These are phyloP conservation scores for Arge pagana DNA, from an alignment of 2,888 invertebrate genomes.

Conservation along the genomic window DNA sequence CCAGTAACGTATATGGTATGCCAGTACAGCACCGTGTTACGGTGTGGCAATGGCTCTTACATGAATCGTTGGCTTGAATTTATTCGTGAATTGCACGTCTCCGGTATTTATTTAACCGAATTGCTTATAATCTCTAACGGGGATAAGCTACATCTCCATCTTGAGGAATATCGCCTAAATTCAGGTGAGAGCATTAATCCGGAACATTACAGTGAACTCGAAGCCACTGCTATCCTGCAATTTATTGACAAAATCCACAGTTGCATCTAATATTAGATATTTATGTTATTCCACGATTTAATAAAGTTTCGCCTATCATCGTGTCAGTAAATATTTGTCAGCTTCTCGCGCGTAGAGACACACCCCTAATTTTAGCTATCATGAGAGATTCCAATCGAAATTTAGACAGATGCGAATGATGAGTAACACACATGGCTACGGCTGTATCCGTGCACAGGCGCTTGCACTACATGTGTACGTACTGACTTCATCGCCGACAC, in stretches of 20 bases:
- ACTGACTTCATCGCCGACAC: slow-evolving; percentile 16
- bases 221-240: slow-evolving; percentile 8
- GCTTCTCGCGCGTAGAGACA: slow-evolving; percentile 1
- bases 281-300: too few relatives aligned
- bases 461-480: slow-evolving; percentile 2
- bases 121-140: background rate
- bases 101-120: slow-evolving; percentile 10
- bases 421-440: slow-evolving; percentile 8
- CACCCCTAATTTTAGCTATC: slow-evolving; percentile 9
- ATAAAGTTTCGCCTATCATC: too few relatives aligned
- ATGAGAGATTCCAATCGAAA: slow-evolving; percentile 9
- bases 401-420: slow-evolving; percentile 21
- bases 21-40: slow-evolving; percentile 19
- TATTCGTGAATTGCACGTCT: background rate
- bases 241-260: slow-evolving; percentile 15
- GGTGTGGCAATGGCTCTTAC: slow-evolving; percentile 19
- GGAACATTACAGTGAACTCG: background rate
- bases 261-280: slow-evolving; percentile 20
- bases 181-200: slow-evolving; percentile 11
- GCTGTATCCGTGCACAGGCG: background rate
- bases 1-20: slow-evolving; percentile 19
- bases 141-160: too few relatives aligned
- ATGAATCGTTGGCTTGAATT: slow-evolving; percentile 10
- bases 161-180: slow-evolving; percentile 5
- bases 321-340: too few relatives aligned